phyloP scores from a whole-genome alignment of 2,888 invertebrate species.

The Nomada ruficornis region DNA sequence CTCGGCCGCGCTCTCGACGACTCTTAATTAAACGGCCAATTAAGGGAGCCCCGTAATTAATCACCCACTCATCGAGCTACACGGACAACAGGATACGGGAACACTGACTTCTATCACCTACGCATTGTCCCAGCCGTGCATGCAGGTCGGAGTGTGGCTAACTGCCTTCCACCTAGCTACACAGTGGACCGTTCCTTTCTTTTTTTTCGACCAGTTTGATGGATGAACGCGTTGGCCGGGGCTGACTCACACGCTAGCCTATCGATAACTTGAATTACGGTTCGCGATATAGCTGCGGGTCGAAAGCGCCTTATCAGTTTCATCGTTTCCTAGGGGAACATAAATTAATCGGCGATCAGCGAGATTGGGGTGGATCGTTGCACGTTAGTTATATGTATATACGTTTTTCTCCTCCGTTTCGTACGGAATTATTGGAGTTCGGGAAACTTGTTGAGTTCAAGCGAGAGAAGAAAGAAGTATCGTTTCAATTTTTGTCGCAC shows the following conservation, averaged over 20 bases:
- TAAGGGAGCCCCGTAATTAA: constrained; percentile 65
- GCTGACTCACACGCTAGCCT: constrained; percentile 27
- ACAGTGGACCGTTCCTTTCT: neutral
- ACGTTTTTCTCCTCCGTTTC: neutral
- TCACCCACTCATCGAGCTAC: constrained; percentile 53
- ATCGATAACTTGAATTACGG: constrained; percentile 68
- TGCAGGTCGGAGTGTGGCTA: neutral
- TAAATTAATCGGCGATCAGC: constrained; percentile 51
- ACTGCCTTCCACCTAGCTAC: neutral
- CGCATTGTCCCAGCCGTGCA: constrained; percentile 17
- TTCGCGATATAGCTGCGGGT: constrained; percentile 56
- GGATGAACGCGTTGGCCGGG: constrained; percentile 58
- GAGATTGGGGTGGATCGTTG: neutral
- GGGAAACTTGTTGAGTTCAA: constrained; percentile 20
- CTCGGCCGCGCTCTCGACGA: constrained; percentile 39
- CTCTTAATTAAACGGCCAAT: constrained; percentile 72
- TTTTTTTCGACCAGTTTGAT: constrained; percentile 53
- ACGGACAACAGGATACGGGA: constrained; percentile 43
- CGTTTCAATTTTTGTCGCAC: neutral
- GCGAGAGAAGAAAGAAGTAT: neutral
- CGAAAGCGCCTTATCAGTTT: constrained; percentile 64
- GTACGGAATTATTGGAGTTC: constrained; percentile 12
- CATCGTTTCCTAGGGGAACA: constrained; percentile 59
- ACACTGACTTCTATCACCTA: constrained; percentile 36
- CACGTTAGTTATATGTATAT: neutral